A percentile compares a stretch with the other conserved stretches of the same genome.
Evolutionary conservation across 2,113 vertebrate species (phyloP).

Genomic region (Myocastor coypus): DNA sequence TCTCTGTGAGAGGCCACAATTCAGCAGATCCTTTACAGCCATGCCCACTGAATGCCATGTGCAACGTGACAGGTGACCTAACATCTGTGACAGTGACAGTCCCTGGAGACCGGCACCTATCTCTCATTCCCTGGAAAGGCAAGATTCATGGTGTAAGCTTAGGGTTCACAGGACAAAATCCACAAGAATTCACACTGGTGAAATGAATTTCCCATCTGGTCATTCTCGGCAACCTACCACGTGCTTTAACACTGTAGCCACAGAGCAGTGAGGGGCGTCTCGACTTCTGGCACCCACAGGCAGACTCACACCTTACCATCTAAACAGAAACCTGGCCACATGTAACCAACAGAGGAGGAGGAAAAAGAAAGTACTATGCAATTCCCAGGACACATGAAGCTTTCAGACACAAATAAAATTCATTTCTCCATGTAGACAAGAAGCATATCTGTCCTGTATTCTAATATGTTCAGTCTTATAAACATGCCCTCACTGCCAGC

Average conservation of each 20-base stretch:
- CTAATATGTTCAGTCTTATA: constrained; percentile 10
- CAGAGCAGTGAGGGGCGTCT: background rate
- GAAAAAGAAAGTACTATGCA: constrained; percentile 50
- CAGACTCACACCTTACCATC: constrained; percentile 6
- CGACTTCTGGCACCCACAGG: background rate
- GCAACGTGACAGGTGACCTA: background rate
- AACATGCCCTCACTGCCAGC: background rate
- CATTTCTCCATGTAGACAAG: constrained; percentile 1
- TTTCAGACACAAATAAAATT: constrained; percentile 46
- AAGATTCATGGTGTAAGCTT: background rate
- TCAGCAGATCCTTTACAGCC: background rate
- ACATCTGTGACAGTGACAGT: background rate
- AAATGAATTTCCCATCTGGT: background rate
- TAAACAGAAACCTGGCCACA: constrained; percentile 48
- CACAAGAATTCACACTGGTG: background rate
- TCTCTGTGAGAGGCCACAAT: background rate
- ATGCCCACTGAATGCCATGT: background rate
- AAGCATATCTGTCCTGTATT: constrained; percentile 60
- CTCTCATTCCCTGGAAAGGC: background rate
- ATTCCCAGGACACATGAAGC: constrained; percentile 35
- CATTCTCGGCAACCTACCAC: constrained; percentile 38
- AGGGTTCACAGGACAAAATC: background rate
- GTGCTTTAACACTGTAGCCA: background rate
- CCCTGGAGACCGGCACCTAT: background rate
- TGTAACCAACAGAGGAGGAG: constrained; percentile 13